Conservation (phyloP, 2,888 invertebrate species). For the Drosophila barbarae region DNA sequence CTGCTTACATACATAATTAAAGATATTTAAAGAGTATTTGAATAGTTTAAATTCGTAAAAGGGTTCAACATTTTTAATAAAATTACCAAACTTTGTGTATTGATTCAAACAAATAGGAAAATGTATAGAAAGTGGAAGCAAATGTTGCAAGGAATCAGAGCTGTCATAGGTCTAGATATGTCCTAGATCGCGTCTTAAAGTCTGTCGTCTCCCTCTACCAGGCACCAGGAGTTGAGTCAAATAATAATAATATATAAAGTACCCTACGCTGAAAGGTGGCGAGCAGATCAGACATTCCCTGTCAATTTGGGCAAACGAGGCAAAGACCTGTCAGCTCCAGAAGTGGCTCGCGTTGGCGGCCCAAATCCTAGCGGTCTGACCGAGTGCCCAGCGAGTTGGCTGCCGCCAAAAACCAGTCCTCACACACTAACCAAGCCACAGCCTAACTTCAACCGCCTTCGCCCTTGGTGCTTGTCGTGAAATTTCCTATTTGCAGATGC, state of each 20-base stretch:
- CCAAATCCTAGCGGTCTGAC: neutral
- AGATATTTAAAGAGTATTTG: too few relatives aligned
- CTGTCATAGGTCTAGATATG: too few relatives aligned
- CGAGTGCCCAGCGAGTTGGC: slow-evolving; percentile 17
- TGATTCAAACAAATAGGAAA: neutral
- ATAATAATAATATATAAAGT: neutral
- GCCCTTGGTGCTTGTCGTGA: slow-evolving; percentile 35
- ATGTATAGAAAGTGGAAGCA: neutral
- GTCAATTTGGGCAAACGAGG: slow-evolving; percentile 47
- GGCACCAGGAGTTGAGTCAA: neutral
- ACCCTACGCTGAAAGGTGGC: neutral
- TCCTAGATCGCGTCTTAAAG: neutral
- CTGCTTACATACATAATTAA: too few relatives aligned
- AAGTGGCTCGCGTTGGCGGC: neutral
- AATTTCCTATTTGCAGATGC: slow-evolving; percentile 50
- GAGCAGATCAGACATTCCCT: slow-evolving; percentile 19
- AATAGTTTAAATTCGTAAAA: too few relatives aligned
- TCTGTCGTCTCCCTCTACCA: neutral
- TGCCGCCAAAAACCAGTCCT: neutral
- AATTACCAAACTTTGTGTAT: neutral
- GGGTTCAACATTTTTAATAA: too few relatives aligned
- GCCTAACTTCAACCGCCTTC: slow-evolving; percentile 6
- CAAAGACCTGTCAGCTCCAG: slow-evolving; percentile 43
- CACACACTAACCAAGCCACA: slow-evolving; percentile 4
- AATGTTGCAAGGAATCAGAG: neutral